Evolutionary conservation across 2,888 invertebrate genomes (phyloP), one percentile per base, ranked within the genome.

Genomic region (Byasa hedistus): DNA sequence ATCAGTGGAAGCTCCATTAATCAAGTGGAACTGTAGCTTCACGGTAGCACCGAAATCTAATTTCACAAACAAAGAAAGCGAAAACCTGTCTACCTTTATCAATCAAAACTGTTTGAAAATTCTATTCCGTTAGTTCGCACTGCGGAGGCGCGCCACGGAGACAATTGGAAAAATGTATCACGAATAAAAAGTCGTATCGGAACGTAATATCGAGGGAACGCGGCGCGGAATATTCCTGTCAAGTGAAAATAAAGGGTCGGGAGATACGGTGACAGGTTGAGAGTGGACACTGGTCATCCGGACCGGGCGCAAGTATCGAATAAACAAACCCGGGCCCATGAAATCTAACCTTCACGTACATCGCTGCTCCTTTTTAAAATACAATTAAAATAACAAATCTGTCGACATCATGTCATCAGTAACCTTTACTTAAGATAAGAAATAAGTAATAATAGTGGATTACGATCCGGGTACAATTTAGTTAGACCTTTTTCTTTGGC

Each of bases 51-150:
- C 86, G 76, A 83, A 87, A 89, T 88, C 87, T 87, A 89, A 91
- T 89, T 89, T 86, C 81, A 85, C 85, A 89, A 91, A 90, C 89
- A 90, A 90, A 89, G 87, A 89, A 90, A 88, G 83, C 86, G 87
- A 86, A 89, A 89, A 85, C 84, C 87, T 85, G 89, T 90, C 90
- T 89, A 90, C 90, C 89, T 89, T 89, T 91, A 90, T 90, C 91
- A 90, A 90, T 91, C 89, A 90, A 89, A 91, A 90, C 86, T 87
- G 86, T 87, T 89, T 86, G 87, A 87, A 91, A 91, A 87, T 89
- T 91, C 83, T 87, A 88, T 91, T 87, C 85, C 81, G 86, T 87
- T 87, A 89, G 87, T 89, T 88, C 85, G 81, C 83, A 83, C 80
- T 80, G 82, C 75, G 81, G 79, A 82, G 79, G 82, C 83, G 82